These are phyloP conservation scores for Halcyon smyrnensis DNA, from an alignment of 2,797 vertebrate genomes.

Conservation along the genomic window DNA sequence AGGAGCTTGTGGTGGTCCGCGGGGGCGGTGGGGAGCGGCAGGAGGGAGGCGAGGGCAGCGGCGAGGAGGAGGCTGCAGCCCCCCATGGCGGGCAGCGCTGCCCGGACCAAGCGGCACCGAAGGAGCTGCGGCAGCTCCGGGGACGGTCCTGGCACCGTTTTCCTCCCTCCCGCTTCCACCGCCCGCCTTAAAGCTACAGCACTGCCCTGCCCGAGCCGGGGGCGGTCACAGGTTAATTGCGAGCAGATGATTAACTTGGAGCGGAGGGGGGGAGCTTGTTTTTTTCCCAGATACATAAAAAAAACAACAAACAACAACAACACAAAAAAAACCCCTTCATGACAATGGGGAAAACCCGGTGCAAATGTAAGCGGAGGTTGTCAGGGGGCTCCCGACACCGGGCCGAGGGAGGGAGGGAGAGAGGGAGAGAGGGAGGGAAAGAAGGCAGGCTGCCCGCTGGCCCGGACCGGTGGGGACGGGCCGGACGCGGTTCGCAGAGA, in stretches of 20 bases:
- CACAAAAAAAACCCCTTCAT: neutral
- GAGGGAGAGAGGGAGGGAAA: too few species aligned
- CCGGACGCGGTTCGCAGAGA: too few species aligned
- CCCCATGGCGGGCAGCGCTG: slow-evolving; percentile 56
- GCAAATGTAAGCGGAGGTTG: neutral
- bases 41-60: neutral
- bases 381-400: neutral
- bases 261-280: neutral
- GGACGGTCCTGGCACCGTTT: slow-evolving; percentile 57
- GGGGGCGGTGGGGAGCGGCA: slow-evolving; percentile 2
- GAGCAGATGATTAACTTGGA: neutral
- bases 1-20: slow-evolving; percentile 80
- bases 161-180: slow-evolving; percentile 29
- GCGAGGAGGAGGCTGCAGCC: slow-evolving; percentile 4
- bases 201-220: neutral
- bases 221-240: neutral
- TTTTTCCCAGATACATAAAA: too few species aligned
- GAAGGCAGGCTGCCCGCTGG: neutral
- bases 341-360: neutral
- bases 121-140: slow-evolving; percentile 25
- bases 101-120: neutral
- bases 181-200: slow-evolving; percentile 77
- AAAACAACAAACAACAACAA: too few species aligned
- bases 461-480: neutral
- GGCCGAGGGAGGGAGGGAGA: neutral